Percentiles rank a stretch among this genome's conserved stretches.
Evolutionary conservation across 2,888 invertebrate species (phyloP).

Genomic region (Lissocephala sabroskyi): DNA sequence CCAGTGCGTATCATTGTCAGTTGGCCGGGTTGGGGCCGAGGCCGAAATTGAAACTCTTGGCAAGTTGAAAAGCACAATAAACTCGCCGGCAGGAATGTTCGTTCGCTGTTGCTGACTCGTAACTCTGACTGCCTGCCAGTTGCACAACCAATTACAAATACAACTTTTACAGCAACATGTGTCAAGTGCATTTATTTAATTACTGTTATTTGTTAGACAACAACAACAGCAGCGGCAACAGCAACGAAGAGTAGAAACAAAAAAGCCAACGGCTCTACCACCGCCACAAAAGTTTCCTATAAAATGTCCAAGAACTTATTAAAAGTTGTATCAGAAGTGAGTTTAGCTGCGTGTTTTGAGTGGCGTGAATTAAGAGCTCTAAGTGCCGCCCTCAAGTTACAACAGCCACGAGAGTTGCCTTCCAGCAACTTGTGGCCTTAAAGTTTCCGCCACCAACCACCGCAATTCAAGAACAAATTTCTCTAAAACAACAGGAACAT

Average conservation of each 20-base stretch:
- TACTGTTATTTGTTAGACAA: conserved; percentile 22
- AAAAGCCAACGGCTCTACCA: not conserved
- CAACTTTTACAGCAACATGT: conserved; percentile 33
- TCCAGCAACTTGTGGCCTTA: too few species aligned
- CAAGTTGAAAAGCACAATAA: too few species aligned
- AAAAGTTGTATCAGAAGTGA: conserved; percentile 17
- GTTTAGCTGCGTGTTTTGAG: not conserved
- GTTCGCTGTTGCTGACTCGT: not conserved
- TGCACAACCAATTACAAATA: conserved; percentile 20
- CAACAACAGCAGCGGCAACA: not conserved
- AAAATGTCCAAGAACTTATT: conserved; percentile 11
- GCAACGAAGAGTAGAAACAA: too few species aligned
- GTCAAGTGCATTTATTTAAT: conserved; percentile 43
- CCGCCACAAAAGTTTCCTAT: conserved; percentile 6
- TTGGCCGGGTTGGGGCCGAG: too few species aligned
- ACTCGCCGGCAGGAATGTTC: not conserved
- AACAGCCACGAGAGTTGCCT: too few species aligned
- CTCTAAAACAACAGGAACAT: too few species aligned
- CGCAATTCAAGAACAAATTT: too few species aligned
- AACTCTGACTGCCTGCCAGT: conserved; percentile 3
- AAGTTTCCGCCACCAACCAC: too few species aligned
- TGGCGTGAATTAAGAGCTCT: too few species aligned
- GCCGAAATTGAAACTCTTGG: too few species aligned
- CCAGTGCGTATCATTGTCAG: not conserved
- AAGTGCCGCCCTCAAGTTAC: too few species aligned